A percentile compares a stretch with the other conserved stretches of the same genome.
phyloP scores from a whole-genome alignment of 1,140 invertebrate species.

The Heterodera carotae region DNA sequence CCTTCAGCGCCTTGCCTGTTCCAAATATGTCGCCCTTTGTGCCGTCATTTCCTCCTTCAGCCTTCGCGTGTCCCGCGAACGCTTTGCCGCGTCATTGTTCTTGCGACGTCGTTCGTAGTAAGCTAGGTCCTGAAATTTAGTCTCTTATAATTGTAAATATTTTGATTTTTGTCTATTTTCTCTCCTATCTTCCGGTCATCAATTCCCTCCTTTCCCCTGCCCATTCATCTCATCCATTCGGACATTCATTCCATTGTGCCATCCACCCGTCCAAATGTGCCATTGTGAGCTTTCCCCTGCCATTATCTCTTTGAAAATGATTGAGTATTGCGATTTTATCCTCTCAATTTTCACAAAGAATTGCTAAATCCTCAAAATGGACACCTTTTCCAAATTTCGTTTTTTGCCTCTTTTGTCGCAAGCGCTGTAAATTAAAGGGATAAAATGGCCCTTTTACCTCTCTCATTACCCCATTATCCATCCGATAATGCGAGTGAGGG shows the following conservation, averaged over 20 bases:
- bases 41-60: constrained; percentile 70
- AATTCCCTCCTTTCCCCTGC: too few relatives aligned
- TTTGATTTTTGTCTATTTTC: background rate
- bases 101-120: constrained; percentile 85
- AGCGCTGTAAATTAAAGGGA: background rate
- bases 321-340: background rate
- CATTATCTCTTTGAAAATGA: background rate
- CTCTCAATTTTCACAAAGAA: background rate
- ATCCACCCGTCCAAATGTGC: background rate
- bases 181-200: background rate
- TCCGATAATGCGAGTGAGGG: constrained; percentile 17
- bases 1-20: constrained; percentile 1
- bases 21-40: constrained; percentile 25
- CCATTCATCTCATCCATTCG: background rate
- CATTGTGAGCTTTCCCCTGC: background rate
- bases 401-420: background rate
- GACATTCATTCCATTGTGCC: background rate
- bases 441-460: background rate
- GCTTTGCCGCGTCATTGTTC: constrained; percentile 92
- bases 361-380: background rate
- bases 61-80: constrained; percentile 83
- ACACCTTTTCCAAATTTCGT: background rate
- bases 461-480: background rate
- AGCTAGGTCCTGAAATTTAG: constrained; percentile 71
- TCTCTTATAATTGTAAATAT: constrained; percentile 13